A percentile compares a stretch with the other conserved stretches of the same genome.
Conservation (phyloP, 1,140 invertebrate genomes). For the Cataglyphis hispanica region DNA sequence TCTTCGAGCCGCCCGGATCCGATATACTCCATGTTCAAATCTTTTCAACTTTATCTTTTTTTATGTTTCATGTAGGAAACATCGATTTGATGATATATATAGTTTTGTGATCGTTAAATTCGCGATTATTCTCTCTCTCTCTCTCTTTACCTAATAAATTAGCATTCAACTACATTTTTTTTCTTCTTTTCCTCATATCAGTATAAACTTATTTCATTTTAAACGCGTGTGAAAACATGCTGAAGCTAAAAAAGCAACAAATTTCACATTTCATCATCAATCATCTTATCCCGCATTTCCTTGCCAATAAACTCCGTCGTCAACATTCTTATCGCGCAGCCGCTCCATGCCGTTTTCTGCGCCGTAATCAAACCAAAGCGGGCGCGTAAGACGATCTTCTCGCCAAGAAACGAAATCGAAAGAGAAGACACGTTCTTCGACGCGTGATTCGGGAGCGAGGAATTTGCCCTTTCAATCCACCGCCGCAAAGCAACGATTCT, state of each 20-base stretch:
- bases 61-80: too few relatives aligned
- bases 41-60: not conserved
- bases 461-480: constrained; percentile 34
- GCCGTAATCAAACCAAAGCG: constrained; percentile 40
- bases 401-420: constrained; percentile 15
- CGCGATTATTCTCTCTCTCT: not conserved
- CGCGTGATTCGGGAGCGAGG: constrained; percentile 37
- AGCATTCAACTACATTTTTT: not conserved
- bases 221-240: not conserved
- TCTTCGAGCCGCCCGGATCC: constrained; percentile 8
- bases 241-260: not conserved
- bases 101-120: not conserved
- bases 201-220: not conserved
- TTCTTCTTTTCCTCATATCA: not conserved
- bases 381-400: constrained; percentile 57
- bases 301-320: constrained; percentile 24
- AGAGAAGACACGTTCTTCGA: constrained; percentile 18
- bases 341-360: not conserved
- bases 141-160: not conserved
- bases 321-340: constrained; percentile 40
- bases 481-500: constrained; percentile 18
- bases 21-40: not conserved
- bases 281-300: constrained; percentile 20
- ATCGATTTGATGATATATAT: constrained; percentile 13
- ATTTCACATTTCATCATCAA: constrained; percentile 25